Evolutionary conservation across 2,113 vertebrate genomes (phyloP).

Genomic region (Camelus bactrianus): DNA sequence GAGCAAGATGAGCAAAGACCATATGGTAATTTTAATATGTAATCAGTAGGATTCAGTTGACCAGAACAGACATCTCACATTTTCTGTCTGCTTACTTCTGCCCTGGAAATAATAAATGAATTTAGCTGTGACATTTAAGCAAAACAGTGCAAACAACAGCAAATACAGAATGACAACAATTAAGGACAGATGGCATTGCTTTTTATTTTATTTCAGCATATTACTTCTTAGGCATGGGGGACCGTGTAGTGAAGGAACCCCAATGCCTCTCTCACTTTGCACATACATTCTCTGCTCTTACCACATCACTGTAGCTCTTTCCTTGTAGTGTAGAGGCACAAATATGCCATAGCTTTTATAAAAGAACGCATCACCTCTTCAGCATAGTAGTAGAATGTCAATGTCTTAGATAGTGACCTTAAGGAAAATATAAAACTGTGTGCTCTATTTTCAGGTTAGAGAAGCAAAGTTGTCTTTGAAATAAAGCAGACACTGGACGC

Average conservation of each 20-base stretch:
- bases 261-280: not conserved
- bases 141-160: not conserved
- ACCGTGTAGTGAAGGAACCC: not conserved
- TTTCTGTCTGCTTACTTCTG: constrained; percentile 48
- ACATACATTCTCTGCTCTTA: not conserved
- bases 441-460: constrained; percentile 1
- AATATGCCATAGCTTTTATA: not conserved
- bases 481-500: not conserved
- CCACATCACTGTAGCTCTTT: not conserved
- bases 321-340: not conserved
- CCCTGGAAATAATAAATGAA: not conserved
- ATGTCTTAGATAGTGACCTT: constrained; percentile 40
- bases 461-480: constrained; percentile 35
- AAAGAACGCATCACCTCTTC: not conserved
- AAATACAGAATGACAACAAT: not conserved
- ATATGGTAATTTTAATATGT: not conserved
- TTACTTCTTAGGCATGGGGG: not conserved
- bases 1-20: not conserved
- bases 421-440: constrained; percentile 50
- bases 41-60: not conserved
- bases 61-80: not conserved
- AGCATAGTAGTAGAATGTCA: not conserved
- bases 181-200: not conserved
- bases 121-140: not conserved
- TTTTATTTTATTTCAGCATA: constrained; percentile 44